phyloP scores from a whole-genome alignment of 2,113 vertebrate species.

The Taxidea taxus region DNA sequence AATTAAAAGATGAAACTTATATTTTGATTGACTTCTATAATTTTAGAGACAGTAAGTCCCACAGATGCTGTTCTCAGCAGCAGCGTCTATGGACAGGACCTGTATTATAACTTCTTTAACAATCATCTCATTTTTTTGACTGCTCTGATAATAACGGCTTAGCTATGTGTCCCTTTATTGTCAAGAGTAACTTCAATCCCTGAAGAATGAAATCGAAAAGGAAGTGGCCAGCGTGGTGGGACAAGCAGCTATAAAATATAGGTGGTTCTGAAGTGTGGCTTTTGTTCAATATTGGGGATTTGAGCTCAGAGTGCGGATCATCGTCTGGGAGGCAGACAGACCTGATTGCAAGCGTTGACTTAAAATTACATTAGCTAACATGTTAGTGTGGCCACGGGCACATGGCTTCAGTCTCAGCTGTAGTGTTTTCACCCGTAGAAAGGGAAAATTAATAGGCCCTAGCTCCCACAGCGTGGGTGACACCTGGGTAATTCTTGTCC shows the following conservation, averaged over 20 bases:
- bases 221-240: background rate
- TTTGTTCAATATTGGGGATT: background rate
- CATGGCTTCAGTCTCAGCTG: background rate
- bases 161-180: background rate
- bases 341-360: background rate
- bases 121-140: background rate
- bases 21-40: background rate
- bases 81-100: fast-evolving
- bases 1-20: background rate
- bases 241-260: background rate
- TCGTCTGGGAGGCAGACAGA: background rate
- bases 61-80: background rate
- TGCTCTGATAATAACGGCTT: background rate
- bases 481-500: background rate
- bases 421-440: background rate
- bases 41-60: background rate
- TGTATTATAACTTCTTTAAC: fast-evolving
- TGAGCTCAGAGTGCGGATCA: background rate
- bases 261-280: background rate
- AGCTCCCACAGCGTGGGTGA: background rate
- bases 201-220: background rate
- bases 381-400: too few relatives aligned
- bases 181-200: background rate
- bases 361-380: fast-evolving
- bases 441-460: background rate